A percentile compares a stretch with the other conserved stretches of the same genome.
phyloP scores from a whole-genome alignment of 2,888 invertebrate species.

The Liodrosophila aerea region DNA sequence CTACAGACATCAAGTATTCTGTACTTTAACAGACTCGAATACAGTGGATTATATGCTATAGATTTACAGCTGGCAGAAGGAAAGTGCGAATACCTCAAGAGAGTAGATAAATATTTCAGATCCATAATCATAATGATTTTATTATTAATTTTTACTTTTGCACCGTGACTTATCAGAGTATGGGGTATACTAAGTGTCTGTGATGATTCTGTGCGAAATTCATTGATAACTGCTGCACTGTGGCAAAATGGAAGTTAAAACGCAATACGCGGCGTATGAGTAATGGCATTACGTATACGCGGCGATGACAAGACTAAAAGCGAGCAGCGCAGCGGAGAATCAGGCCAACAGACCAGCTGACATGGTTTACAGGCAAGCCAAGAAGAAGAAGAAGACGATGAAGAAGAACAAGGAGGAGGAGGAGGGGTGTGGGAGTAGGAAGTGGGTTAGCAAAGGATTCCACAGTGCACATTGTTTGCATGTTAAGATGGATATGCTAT shows the following conservation, averaged over 20 bases:
- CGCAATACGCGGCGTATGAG: conserved; percentile 61
- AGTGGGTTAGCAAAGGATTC: conserved; percentile 12
- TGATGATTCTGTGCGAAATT: conserved; percentile 6
- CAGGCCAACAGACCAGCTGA: conserved; percentile 37
- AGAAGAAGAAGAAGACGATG: too few relatives aligned
- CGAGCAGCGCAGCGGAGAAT: conserved; percentile 18
- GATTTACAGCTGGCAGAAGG: too few relatives aligned
- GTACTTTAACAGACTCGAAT: too few relatives aligned
- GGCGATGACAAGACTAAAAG: conserved; percentile 18
- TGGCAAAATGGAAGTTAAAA: conserved; percentile 35
- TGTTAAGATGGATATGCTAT: conserved; percentile 11
- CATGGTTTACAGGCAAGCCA: conserved; percentile 20
- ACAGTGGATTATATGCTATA: too few relatives aligned
- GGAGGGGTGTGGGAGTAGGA: not conserved
- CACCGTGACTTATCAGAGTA: conserved; percentile 20
- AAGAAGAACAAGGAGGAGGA: too few relatives aligned
- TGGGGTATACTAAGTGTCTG: too few relatives aligned
- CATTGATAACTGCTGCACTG: conserved; percentile 32
- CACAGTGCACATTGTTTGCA: conserved; percentile 33
- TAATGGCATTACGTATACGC: conserved; percentile 61
- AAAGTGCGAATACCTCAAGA: too few relatives aligned
- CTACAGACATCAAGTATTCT: too few relatives aligned
- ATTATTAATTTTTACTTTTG: not conserved
- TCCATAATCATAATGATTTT: too few relatives aligned
- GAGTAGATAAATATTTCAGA: too few relatives aligned